phyloP scores from a whole-genome alignment of 2,797 vertebrate genomes.

The Geotrypetes seraphini region DNA sequence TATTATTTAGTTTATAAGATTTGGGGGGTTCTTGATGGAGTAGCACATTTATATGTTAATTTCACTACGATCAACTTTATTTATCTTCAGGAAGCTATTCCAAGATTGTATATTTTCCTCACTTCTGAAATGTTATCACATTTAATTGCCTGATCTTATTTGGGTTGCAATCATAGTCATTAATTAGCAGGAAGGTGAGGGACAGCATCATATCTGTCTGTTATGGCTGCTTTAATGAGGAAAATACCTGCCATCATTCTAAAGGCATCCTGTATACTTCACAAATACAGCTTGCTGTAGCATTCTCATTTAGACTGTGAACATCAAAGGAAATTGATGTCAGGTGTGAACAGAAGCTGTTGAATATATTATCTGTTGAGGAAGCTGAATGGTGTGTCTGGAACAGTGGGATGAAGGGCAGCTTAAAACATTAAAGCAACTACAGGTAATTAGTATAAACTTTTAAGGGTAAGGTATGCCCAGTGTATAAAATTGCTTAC shows the following conservation, averaged over 20 bases:
- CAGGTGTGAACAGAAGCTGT: constrained; percentile 76
- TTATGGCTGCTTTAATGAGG: constrained; percentile 77
- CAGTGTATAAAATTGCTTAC: constrained; percentile 53
- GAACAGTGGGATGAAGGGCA: constrained; percentile 56
- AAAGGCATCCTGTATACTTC: constrained; percentile 64
- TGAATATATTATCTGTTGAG: constrained; percentile 62
- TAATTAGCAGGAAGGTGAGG: constrained; percentile 84
- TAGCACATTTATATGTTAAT: constrained; percentile 66
- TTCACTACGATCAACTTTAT: constrained; percentile 62
- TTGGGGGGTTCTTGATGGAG: constrained; percentile 51
- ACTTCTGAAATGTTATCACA: constrained; percentile 80
- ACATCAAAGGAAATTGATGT: constrained; percentile 84
- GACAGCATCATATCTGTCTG: constrained; percentile 78
- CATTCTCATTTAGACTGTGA: constrained; percentile 70
- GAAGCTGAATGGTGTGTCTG: constrained; percentile 54
- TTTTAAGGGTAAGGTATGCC: constrained; percentile 53
- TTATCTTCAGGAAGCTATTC: constrained; percentile 56
- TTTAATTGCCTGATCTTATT: constrained; percentile 86
- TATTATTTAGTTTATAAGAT: constrained; percentile 35
- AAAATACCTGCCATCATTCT: constrained; percentile 70
- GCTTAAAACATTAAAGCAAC: constrained; percentile 68
- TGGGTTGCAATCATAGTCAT: constrained; percentile 75
- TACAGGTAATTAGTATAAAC: constrained; percentile 67
- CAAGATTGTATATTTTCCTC: constrained; percentile 58
- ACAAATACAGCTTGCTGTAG: constrained; percentile 70